A percentile compares a stretch with the other conserved stretches of the same genome.
Evolutionary conservation across 2,888 invertebrate genomes (phyloP).

Genomic region (Apamea epomidion): DNA sequence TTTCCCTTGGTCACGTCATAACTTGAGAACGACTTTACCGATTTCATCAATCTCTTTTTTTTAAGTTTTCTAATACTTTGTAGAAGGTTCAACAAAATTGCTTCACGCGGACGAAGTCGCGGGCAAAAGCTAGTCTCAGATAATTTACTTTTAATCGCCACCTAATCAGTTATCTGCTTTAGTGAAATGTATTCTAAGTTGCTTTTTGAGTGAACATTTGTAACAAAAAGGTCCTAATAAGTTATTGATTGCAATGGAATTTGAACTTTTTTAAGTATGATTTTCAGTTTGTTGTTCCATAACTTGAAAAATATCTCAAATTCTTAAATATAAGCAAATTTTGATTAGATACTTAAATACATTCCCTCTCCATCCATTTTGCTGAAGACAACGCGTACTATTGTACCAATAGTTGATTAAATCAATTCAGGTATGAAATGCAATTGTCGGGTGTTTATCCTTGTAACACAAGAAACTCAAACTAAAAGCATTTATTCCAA

Average conservation of each 20-base stretch:
- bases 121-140: no score
- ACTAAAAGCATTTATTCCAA: no score
- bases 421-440: background rate
- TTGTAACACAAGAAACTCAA: background rate
- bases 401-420: background rate
- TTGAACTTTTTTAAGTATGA: background rate
- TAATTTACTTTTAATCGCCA: no score
- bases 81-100: no score
- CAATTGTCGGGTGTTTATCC: background rate
- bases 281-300: background rate
- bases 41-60: no score
- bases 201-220: background rate
- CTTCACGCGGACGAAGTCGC: no score
- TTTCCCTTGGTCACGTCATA: no score
- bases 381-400: background rate
- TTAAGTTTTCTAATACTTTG: no score
- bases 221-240: background rate
- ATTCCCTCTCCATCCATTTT: background rate
- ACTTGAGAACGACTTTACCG: no score
- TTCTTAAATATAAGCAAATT: background rate
- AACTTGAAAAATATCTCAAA: background rate
- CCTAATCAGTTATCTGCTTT: no score
- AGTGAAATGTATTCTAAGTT: no score
- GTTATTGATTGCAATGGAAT: background rate
- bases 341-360: background rate